Conservation (phyloP, 2,888 invertebrate genomes). For the Elmis aenea region DNA sequence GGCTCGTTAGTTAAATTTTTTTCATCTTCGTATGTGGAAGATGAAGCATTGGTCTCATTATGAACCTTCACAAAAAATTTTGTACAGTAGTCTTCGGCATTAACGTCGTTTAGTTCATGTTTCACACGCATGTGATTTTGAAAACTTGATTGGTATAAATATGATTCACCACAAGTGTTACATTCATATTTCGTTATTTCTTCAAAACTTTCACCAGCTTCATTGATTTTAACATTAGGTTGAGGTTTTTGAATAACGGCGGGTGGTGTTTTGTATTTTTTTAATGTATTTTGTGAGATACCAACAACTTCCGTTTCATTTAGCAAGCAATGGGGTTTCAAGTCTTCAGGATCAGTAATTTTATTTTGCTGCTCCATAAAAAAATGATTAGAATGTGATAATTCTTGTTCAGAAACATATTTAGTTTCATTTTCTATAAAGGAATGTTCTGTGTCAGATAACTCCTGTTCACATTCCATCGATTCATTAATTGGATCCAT, state of each 20-base stretch:
- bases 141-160: conserved; percentile 12
- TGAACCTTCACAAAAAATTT: conserved; percentile 6
- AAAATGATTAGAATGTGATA: no score
- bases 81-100: conserved; percentile 9
- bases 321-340: no score
- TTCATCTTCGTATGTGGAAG: conserved; percentile 7
- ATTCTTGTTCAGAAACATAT: no score
- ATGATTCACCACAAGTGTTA: conserved; percentile 14
- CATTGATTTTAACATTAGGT: not conserved
- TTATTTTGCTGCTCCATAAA: not conserved
- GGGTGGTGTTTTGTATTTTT: no score
- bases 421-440: no score
- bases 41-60: not conserved
- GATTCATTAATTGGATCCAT: no score
- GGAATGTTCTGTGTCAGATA: no score
- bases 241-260: not conserved
- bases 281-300: no score
- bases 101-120: conserved; percentile 12
- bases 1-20: conserved; percentile 1
- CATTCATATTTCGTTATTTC: conserved; percentile 17
- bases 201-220: conserved; percentile 6
- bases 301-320: not conserved
- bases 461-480: no score
- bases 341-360: not conserved
- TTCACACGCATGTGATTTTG: conserved; percentile 14